These are phyloP conservation scores for Apistogramma diplotaenia DNA, from an alignment of 2,113 vertebrate species.

Conservation along the genomic window DNA sequence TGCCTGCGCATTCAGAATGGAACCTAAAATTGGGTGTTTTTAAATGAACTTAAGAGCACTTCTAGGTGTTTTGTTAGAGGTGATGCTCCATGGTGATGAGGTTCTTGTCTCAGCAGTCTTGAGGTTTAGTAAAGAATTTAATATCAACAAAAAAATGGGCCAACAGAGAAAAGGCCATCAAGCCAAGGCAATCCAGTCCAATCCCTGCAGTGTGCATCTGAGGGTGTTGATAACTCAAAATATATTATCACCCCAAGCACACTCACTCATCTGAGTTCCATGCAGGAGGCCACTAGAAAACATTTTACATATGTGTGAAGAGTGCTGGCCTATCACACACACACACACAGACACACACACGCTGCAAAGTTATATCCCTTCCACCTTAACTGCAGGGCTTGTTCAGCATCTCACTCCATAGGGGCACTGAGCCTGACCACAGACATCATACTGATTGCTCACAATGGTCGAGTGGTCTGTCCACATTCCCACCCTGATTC, in stretches of 20 bases:
- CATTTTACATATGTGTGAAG: neutral
- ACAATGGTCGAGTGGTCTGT: constrained; percentile 64
- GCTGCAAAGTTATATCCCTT: constrained; percentile 39
- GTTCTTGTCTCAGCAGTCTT: constrained; percentile 41
- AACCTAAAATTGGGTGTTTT: neutral
- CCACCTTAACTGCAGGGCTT: constrained; percentile 49
- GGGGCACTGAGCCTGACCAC: constrained; percentile 69
- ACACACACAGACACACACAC: neutral
- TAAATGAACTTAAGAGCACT: neutral
- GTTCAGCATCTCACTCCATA: constrained; percentile 49
- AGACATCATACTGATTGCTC: constrained; percentile 73
- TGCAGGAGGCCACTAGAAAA: neutral
- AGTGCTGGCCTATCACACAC: constrained; percentile 4
- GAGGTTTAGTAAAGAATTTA: constrained; percentile 43
- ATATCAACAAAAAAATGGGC: constrained; percentile 35
- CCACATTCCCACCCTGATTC: constrained; percentile 70
- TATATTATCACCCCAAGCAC: constrained; percentile 27
- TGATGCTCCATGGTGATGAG: constrained; percentile 9
- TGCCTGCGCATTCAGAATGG: neutral
- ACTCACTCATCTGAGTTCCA: neutral
- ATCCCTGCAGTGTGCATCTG: constrained; percentile 24
- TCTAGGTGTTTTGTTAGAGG: constrained; percentile 17
- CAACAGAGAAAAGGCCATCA: constrained; percentile 29
- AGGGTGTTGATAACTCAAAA: constrained; percentile 21
- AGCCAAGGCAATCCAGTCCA: constrained; percentile 39